Conservation (phyloP, 2,797 vertebrate genomes). For the Oreochromis mossambicus region DNA sequence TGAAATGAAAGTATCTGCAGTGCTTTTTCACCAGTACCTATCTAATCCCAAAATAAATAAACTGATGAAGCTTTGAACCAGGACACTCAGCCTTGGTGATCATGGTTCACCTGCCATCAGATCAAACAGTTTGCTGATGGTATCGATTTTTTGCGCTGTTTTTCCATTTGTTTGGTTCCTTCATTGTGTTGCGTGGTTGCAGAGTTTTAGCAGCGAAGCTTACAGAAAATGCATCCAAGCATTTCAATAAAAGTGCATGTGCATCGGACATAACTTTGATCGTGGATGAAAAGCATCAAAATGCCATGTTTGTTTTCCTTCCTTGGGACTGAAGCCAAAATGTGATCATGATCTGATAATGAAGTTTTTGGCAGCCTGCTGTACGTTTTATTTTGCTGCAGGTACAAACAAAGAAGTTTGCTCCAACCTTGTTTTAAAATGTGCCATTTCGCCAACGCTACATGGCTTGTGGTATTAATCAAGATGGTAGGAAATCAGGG, state of each 20-base stretch:
- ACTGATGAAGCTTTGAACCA: not conserved
- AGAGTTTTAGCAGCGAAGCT: not conserved
- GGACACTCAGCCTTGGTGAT: not conserved
- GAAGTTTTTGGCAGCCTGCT: not conserved
- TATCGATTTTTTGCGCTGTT: fast-evolving
- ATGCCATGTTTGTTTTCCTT: not conserved
- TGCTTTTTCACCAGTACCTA: fast-evolving
- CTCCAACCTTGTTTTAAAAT: not conserved
- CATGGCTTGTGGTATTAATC: not conserved
- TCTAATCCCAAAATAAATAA: not conserved
- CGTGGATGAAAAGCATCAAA: not conserved
- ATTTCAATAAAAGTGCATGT: not conserved
- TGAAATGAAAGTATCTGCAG: fast-evolving
- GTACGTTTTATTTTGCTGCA: not conserved
- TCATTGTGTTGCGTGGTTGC: not conserved
- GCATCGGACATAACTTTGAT: not conserved
- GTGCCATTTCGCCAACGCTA: not conserved
- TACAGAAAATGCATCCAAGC: not conserved
- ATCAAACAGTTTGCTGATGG: not conserved
- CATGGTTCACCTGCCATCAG: fast-evolving
- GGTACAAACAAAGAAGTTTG: not conserved
- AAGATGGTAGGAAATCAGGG: not conserved
- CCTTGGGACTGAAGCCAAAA: not conserved
- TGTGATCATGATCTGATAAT: not conserved
- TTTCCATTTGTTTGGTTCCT: no score